Conservation (phyloP, 2,113 vertebrate species). For the Azemiops feae region DNA sequence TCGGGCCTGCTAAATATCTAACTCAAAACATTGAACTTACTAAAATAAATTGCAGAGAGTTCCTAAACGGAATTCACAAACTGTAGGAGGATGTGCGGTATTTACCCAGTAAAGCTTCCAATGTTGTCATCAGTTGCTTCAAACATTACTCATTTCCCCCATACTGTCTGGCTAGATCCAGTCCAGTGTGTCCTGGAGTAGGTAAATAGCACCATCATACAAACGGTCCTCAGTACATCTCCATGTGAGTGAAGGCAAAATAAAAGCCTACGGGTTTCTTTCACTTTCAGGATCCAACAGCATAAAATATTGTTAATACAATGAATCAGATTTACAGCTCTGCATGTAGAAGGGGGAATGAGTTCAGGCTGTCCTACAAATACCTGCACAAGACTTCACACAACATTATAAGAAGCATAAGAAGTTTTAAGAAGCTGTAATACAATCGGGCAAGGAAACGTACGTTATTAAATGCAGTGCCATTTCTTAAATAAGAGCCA, state of each 20-base stretch:
- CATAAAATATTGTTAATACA: background rate
- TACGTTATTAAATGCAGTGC: background rate
- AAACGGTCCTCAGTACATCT: background rate
- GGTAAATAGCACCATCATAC: background rate
- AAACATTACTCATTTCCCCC: background rate
- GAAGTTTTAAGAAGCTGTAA: background rate
- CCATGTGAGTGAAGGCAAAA: background rate
- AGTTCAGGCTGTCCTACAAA: background rate
- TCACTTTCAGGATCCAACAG: background rate
- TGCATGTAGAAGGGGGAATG: background rate
- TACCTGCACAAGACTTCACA: background rate
- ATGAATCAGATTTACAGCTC: background rate
- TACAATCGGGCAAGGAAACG: background rate
- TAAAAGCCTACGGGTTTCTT: background rate
- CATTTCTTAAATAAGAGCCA: background rate
- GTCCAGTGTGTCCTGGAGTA: background rate
- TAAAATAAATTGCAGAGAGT: conserved; percentile 6
- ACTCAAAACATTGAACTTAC: conserved; percentile 3
- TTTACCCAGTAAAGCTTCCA: background rate
- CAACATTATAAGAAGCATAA: background rate
- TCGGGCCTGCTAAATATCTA: conserved; percentile 18
- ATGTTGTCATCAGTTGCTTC: background rate
- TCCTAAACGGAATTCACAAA: background rate
- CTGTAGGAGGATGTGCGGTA: background rate
- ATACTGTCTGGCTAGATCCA: background rate